Base-by-base conservation (phyloP, 2,113 vertebrate species). In the Gnathonemus echidnorhynchus region DNA sequence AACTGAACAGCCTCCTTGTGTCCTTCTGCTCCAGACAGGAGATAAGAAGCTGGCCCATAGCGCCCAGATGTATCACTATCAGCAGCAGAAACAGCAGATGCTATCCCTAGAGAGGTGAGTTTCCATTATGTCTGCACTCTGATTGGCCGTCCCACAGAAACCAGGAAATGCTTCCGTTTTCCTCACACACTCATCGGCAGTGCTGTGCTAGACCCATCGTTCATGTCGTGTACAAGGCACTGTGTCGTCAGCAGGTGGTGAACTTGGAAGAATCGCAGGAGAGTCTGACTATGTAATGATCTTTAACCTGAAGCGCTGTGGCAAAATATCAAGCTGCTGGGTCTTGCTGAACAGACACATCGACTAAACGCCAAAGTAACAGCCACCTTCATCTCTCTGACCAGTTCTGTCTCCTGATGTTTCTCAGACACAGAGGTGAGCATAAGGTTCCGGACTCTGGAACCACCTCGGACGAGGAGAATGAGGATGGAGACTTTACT, bases 31-130 rank as follows among this genome's bases (percentile, higher is more conserved):
- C 6, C 92, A 99, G 98, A 96, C 96, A 0, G 98, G 97, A 11
- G 98, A 99, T 94, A 97, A 97, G 93, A 97, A 96, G 0, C 95
- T 98, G 94, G 98, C 97, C 2, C 97, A 97, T 90, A 98, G 95
- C 0, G 98, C 98, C 0, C 98, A 99, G 94, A 97, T 99, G 97
- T 98, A 97, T 92, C 98, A 99, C 94, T 99, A 98, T 94, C 98
- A 98, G 92, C 98, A 98, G 92, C 98, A 98, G 96, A 97, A 98
- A 90, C 98, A 98, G 94, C 98, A 99, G 95, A 98, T 99, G 97
- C 94, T 98, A 89, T 97, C 97, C 89, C 93, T 99, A 93, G 96
- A 98, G 88, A 98, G 96, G 98, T 99, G 93, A 92, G 97, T 93
- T 3, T 62, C n/a, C 5, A 19, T n/a, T 87, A 5, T 50, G n/a